Conservation (phyloP, 2,113 vertebrate genomes). For the Ranitomeya imitator region DNA sequence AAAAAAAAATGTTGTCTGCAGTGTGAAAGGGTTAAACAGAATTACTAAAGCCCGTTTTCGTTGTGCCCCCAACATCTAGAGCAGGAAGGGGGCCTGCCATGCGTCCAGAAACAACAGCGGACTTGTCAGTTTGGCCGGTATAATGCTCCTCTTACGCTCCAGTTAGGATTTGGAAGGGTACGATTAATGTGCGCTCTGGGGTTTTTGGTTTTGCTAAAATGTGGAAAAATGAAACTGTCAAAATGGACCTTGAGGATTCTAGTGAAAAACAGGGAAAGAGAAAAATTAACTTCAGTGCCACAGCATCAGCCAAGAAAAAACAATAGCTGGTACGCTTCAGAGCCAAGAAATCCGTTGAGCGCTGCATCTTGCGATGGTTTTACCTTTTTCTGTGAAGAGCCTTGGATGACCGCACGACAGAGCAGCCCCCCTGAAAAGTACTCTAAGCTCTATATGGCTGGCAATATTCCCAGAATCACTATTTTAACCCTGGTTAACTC, state of each 20-base stretch:
- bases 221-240: conserved; percentile 34
- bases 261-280: conserved; percentile 11
- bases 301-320: conserved; percentile 9
- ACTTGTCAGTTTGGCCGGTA: conserved; percentile 14
- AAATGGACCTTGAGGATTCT: conserved; percentile 16
- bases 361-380: not conserved
- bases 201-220: conserved; percentile 34
- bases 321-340: conserved; percentile 1
- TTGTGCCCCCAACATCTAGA: not conserved
- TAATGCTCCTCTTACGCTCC: conserved; percentile 14
- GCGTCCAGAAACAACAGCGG: not conserved
- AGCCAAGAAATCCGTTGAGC: conserved; percentile 5
- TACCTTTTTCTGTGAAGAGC: not conserved
- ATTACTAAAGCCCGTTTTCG: not conserved
- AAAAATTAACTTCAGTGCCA: conserved; percentile 29
- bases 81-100: not conserved
- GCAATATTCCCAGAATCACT: conserved; percentile 2
- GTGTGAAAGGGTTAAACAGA: no score
- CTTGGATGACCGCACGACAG: not conserved
- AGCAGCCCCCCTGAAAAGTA: not conserved
- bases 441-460: conserved; percentile 4
- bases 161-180: conserved; percentile 37
- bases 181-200: conserved; percentile 3
- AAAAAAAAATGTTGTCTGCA: no score
- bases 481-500: not conserved